Base-by-base conservation (phyloP, 1,140 invertebrate species). In the Macrotrachela quadricornifera region DNA sequence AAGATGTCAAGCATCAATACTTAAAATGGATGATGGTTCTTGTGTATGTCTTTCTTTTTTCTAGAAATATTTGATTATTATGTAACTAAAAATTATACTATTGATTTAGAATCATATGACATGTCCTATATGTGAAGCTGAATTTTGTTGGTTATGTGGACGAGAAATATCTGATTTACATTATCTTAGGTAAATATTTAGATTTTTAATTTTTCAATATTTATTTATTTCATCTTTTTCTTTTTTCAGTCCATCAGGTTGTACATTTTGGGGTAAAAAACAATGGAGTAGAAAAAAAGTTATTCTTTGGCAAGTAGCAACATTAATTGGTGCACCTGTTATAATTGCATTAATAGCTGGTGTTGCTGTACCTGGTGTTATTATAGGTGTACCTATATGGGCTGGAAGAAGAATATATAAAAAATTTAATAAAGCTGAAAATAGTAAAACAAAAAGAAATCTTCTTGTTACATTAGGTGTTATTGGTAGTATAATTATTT, bases 121-220 rank as follows among this genome's bases (percentile, higher is more conserved):
- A 11, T 95, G 90, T 72, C 80, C 84, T 51, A 81, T 95, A 40
- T 96, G 91, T 73, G 84, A 83, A 47, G 83, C 85, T 0, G 87
- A 95, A 72, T 95, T 96, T 73, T 96, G 91, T 72, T 96, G 90
- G 90, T 77, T 95, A 13, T 96, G 91, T 65, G 87, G 95, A 82
- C 92, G 94, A 71, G 84, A 92, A 72, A 91, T 95, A 45, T 88
- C 83, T 49, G 90, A 95, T 73, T 75, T 95, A 56, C 90, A 96
- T 73, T 95, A 92, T 72, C 74, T 91, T 18, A 30, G 21, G 21
- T 30, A 30, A 30, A 30, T 30, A n/a, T n/a, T n/a, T n/a, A n/a
- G 21, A 30, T 30, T 2, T 4, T 30, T 4, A 30, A 4, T 30
- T 4, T 30, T 30, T 30, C 2, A 30, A 8, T 30, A 30, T 30